These are phyloP conservation scores for Drosophila bocki DNA, from an alignment of 1,140 invertebrate genomes.

Conservation along the genomic window DNA sequence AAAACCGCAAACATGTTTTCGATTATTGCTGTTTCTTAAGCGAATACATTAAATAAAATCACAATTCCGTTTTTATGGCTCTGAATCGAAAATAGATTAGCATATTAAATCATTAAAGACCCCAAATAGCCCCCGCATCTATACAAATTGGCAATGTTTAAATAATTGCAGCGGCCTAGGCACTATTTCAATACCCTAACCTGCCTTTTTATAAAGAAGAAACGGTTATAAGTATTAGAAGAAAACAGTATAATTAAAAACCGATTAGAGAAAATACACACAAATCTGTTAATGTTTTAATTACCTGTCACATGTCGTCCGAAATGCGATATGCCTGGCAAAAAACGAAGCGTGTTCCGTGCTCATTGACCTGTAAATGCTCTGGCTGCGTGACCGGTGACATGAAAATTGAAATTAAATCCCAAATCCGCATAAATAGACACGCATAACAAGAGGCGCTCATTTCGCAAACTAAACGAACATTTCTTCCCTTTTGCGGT, in stretches of 20 bases:
- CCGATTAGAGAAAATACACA: neutral
- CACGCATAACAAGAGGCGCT: constrained; percentile 21
- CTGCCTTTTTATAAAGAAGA: no score
- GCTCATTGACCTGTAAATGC: constrained; percentile 22
- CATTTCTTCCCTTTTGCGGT: constrained; percentile 7
- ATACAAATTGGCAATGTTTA: constrained; percentile 23
- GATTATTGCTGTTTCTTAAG: constrained; percentile 50
- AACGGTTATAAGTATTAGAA: neutral
- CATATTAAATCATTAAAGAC: constrained; percentile 50
- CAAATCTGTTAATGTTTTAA: neutral
- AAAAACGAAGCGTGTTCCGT: neutral
- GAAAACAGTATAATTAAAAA: constrained; percentile 9
- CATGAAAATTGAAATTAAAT: constrained; percentile 58
- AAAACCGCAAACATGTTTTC: constrained; percentile 63
- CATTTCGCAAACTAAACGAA: constrained; percentile 24
- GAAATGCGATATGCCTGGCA: constrained; percentile 10
- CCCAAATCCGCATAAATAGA: constrained; percentile 20
- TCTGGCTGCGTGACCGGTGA: constrained; percentile 21
- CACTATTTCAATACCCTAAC: constrained; percentile 19
- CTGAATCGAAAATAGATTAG: constrained; percentile 28
- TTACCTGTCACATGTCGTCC: constrained; percentile 3
- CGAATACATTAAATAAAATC: constrained; percentile 37
- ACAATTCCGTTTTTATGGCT: constrained; percentile 25
- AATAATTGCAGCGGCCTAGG: neutral
- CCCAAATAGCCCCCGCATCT: constrained; percentile 26